Evolutionary conservation across 2,797 vertebrate genomes (phyloP).

Genomic region (Artibeus jamaicensis): DNA sequence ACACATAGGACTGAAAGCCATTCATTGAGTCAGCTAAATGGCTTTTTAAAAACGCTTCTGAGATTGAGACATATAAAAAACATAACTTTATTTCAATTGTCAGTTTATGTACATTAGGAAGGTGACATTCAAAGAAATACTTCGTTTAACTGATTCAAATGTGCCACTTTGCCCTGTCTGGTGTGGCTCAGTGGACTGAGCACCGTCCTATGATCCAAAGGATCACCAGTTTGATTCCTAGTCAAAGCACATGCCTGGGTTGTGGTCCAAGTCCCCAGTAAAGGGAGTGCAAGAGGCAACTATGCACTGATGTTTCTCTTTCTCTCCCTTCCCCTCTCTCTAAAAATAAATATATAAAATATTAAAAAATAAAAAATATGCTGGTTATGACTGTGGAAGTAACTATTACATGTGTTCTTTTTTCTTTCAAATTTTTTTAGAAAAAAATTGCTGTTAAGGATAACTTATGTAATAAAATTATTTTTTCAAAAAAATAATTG

Average conservation of each 20-base stretch:
- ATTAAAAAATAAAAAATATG: not conserved
- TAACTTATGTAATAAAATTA: not conserved
- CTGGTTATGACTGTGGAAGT: not conserved
- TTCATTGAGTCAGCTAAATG: constrained; percentile 17
- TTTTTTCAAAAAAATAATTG: not conserved
- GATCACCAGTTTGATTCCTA: too few species aligned
- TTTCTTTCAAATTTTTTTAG: not conserved
- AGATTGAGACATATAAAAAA: not conserved
- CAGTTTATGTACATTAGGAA: not conserved
- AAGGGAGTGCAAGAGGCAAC: too few species aligned
- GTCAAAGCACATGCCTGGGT: too few species aligned
- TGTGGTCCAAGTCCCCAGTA: too few species aligned
- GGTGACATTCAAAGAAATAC: not conserved
- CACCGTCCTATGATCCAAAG: too few species aligned
- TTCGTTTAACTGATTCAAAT: constrained; percentile 10
- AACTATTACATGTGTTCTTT: not conserved
- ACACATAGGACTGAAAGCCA: not conserved
- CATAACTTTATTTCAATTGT: constrained; percentile 37
- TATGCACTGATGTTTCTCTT: too few species aligned
- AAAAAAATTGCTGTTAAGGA: not conserved
- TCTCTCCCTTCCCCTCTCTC: too few species aligned
- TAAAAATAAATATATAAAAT: too few species aligned
- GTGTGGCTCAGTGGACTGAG: too few species aligned
- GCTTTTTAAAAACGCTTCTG: not conserved
- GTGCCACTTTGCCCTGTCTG: not conserved